These are phyloP conservation scores for Coregonus ussuriensis DNA, from an alignment of 2,797 vertebrate species.

Conservation along the genomic window DNA sequence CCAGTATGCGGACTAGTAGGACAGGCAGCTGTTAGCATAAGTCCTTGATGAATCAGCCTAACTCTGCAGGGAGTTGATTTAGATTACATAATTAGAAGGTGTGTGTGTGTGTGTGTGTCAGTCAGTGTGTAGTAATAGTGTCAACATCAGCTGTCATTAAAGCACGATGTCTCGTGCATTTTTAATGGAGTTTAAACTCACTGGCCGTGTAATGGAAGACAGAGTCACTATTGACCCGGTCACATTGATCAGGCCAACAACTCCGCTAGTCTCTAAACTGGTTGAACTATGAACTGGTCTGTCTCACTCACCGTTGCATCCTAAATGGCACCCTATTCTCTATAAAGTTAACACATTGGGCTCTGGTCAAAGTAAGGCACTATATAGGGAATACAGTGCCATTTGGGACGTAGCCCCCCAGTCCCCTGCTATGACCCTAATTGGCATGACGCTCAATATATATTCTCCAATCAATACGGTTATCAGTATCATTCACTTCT, in stretches of 20 bases:
- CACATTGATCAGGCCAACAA: neutral
- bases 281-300: neutral
- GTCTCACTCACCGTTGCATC: neutral
- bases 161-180: neutral
- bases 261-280: neutral
- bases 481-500: neutral
- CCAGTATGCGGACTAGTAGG: neutral
- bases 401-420: neutral
- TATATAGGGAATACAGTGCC: neutral
- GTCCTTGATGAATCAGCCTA: neutral
- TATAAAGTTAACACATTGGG: neutral
- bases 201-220: neutral
- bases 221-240: neutral
- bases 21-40: neutral
- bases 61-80: neutral
- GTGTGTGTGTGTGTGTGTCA: neutral
- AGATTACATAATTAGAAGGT: neutral
- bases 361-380: no score
- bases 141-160: neutral
- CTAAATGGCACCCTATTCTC: neutral
- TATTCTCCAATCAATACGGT: neutral
- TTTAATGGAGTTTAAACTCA: neutral
- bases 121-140: neutral
- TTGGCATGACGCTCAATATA: neutral
- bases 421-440: neutral